Evolutionary conservation across 1,140 invertebrate species (phyloP).

Genomic region (Pygmarrhopalites habei): DNA sequence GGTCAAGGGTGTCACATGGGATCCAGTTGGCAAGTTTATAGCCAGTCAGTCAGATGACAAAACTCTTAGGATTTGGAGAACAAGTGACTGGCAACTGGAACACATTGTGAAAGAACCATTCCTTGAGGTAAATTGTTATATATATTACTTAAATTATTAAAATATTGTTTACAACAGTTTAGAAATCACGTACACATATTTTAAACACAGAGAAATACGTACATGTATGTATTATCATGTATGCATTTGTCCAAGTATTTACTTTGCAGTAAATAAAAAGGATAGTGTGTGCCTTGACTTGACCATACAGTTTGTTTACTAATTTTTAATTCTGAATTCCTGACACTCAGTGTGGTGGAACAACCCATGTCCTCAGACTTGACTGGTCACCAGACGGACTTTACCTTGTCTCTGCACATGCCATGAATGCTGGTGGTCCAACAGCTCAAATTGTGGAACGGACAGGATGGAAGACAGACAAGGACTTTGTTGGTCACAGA

Average conservation of each 20-base stretch:
- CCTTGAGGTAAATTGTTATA: constrained; percentile 61
- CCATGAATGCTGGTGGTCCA: constrained; percentile 94
- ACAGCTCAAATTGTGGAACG: constrained; percentile 88
- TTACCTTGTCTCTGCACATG: constrained; percentile 91
- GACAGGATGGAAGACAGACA: constrained; percentile 82
- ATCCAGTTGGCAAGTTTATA: constrained; percentile 93
- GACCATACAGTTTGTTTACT: too few relatives aligned
- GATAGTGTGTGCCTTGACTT: too few relatives aligned
- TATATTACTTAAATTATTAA: constrained; percentile 6
- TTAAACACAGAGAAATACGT: too few relatives aligned
- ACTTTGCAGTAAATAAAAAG: too few relatives aligned
- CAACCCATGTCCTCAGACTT: constrained; percentile 84
- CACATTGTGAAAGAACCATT: constrained; percentile 82
- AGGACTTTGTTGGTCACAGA: constrained; percentile 94
- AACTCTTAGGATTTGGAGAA: constrained; percentile 87
- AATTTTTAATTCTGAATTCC: too few relatives aligned
- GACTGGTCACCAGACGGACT: constrained; percentile 97
- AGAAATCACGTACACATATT: too few relatives aligned
- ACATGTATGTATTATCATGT: too few relatives aligned
- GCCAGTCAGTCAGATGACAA: constrained; percentile 96
- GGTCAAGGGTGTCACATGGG: constrained; percentile 97
- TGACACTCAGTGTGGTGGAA: constrained; percentile 86
- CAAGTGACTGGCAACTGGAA: constrained; percentile 84
- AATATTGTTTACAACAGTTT: too few relatives aligned
- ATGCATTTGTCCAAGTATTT: too few relatives aligned